Base-by-base conservation (phyloP, 1,140 invertebrate species). In the Heliconius eleuchia region DNA sequence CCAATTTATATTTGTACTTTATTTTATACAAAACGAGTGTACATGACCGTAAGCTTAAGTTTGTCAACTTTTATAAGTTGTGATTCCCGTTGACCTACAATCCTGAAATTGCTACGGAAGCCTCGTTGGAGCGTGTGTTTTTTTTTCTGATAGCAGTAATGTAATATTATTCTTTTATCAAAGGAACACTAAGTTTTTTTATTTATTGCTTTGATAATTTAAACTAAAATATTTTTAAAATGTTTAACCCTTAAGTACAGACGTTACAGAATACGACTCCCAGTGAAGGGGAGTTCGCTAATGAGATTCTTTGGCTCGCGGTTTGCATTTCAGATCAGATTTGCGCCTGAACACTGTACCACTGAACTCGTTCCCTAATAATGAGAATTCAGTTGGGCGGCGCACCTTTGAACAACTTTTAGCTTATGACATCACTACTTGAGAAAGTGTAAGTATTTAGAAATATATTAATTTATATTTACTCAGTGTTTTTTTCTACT, bases 291-390 rank as follows among this genome's bases (percentile, higher is more conserved):
- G 85, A 88, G 88, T 84, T 90, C 85, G 86, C 85, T 92, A 92
- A 92, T 92, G 90, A 93, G 90, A 93, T 93, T 92, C 92, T 93
- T 92, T 92, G 89, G 91, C 82, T 88, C 92, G 90, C 88, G 91
- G 91, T 92, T 92, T 93, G 92, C 92, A 93, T 93, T 93, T 88
- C 87, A 92, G 90, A 93, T 92, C 89, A 87, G 89, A 84, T 88
- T 83, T 84, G 84, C 81, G 83, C 85, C 46, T 71, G 80, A 77
- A 81, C 78, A 80, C 78, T 84, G 88, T 86, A 76, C 82, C 80
- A 79, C 71, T 85, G 83, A 85, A 85, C 84, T 87, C 80, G 78
- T 86, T 88, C 79, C 84, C 83, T 87, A 85, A 86, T 88, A 86
- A 88, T 84, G 81, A 86, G 80, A 85, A 82, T 87, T 82, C 82